phyloP scores from a whole-genome alignment of 2,797 vertebrate species.

The Phoxinus dragarum region DNA sequence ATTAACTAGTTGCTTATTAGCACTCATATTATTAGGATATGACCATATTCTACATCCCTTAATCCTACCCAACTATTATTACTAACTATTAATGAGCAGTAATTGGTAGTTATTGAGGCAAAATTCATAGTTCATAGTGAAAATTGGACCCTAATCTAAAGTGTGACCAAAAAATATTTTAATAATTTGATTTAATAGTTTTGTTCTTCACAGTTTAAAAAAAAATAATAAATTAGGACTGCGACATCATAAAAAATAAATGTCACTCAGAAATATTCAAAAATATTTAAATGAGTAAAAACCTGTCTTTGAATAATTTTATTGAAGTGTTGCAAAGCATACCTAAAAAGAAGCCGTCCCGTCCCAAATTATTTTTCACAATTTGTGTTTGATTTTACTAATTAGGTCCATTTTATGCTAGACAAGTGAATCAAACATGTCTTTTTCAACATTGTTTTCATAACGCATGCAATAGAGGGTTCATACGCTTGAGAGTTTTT shows the following conservation, averaged over 20 bases:
- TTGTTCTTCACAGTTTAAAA: not conserved
- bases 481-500: slow-evolving; percentile 26
- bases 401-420: slow-evolving; percentile 19
- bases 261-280: not conserved
- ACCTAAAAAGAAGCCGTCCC: not conserved
- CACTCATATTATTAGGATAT: too few species aligned
- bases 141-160: too few species aligned
- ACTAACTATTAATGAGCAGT: too few species aligned
- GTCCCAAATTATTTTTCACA: not conserved
- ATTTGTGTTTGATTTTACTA: slow-evolving; percentile 16
- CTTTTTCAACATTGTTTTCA: slow-evolving; percentile 1
- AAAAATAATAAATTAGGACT: not conserved
- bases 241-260: not conserved
- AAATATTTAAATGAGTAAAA: not conserved
- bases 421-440: slow-evolving; percentile 13
- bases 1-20: too few species aligned
- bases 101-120: too few species aligned
- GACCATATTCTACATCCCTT: too few species aligned
- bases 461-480: slow-evolving; percentile 14
- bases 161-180: not conserved
- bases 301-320: not conserved
- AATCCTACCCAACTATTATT: too few species aligned
- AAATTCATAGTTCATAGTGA: too few species aligned
- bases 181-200: not conserved
- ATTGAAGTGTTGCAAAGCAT: not conserved